Conservation (phyloP, 2,888 invertebrate genomes). For the Pemphredon lugubris region DNA sequence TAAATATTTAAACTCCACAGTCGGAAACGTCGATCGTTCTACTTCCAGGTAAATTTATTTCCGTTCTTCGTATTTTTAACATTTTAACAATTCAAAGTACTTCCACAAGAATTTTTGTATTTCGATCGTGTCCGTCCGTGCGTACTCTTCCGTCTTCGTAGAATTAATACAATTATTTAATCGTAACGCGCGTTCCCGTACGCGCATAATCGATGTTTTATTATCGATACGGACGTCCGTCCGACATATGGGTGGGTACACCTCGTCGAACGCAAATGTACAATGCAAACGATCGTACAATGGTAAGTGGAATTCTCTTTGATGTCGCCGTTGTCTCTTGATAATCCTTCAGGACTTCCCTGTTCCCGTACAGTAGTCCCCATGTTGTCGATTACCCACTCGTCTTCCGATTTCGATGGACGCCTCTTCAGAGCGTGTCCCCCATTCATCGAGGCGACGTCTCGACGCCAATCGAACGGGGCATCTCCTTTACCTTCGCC, state of each 20-base stretch:
- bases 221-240: slow-evolving; percentile 29
- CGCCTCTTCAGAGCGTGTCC: slow-evolving; percentile 57
- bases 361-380: slow-evolving; percentile 42
- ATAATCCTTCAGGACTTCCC: slow-evolving; percentile 61
- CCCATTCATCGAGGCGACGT: slow-evolving; percentile 57
- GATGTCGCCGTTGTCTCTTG: slow-evolving; percentile 56
- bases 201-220: background rate
- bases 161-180: too few species aligned
- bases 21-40: too few species aligned
- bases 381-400: slow-evolving; percentile 61
- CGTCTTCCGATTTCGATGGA: slow-evolving; percentile 67
- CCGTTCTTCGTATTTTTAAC: too few species aligned
- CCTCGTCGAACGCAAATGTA: slow-evolving; percentile 57
- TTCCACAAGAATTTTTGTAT: too few species aligned
- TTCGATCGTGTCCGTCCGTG: too few species aligned
- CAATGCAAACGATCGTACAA: slow-evolving; percentile 59
- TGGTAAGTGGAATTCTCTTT: slow-evolving; percentile 61
- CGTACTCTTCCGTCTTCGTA: too few species aligned
- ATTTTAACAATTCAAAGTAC: too few species aligned
- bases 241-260: slow-evolving; percentile 6
- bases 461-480: slow-evolving; percentile 51
- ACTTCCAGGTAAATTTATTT: too few species aligned
- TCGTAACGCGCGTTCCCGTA: too few species aligned
- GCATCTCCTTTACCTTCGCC: slow-evolving; percentile 43
- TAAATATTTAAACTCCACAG: too few species aligned